Percentiles rank a stretch among this genome's conserved stretches.
phyloP scores from a whole-genome alignment of 2,113 vertebrate genomes.

The Equus przewalskii region DNA sequence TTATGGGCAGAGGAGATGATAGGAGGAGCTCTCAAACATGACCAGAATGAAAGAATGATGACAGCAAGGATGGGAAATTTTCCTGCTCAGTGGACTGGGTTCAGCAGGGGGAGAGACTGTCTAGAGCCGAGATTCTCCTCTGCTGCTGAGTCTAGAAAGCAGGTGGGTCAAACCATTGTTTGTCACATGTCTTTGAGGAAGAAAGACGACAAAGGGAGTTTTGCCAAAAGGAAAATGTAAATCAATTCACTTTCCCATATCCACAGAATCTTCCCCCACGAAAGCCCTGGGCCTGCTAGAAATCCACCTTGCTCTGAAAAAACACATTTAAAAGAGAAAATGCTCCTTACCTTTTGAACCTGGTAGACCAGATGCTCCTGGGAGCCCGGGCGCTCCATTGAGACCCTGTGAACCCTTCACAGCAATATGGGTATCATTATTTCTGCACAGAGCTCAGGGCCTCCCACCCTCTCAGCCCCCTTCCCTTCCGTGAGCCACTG shows the following conservation, averaged over 20 bases:
- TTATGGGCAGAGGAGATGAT: not conserved
- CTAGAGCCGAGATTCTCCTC: not conserved
- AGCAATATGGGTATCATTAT: conserved; percentile 60
- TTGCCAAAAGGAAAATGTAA: conserved; percentile 39
- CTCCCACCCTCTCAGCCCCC: not conserved
- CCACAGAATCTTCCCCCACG: not conserved
- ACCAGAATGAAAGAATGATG: conserved; percentile 22
- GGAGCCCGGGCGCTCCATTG: conserved; percentile 86
- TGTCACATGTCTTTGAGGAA: not conserved
- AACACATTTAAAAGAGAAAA: conserved; percentile 39
- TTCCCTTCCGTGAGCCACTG: not conserved
- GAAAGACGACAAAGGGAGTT: not conserved
- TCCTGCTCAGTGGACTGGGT: not conserved
- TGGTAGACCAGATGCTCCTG: conserved; percentile 89
- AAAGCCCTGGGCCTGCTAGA: not conserved
- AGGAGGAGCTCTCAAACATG: not conserved
- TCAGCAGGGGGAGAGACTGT: not conserved
- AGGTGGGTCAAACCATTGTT: not conserved
- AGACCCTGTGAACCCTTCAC: conserved; percentile 92
- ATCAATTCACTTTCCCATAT: conserved; percentile 23
- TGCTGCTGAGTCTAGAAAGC: conserved; percentile 14
- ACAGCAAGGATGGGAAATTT: not conserved
- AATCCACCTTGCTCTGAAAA: conserved; percentile 30
- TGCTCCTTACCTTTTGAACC: conserved; percentile 92
- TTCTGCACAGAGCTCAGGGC: conserved; percentile 1